Evolutionary conservation across 2,797 vertebrate species (phyloP).

Genomic region (Lutjanus argentimaculatus): DNA sequence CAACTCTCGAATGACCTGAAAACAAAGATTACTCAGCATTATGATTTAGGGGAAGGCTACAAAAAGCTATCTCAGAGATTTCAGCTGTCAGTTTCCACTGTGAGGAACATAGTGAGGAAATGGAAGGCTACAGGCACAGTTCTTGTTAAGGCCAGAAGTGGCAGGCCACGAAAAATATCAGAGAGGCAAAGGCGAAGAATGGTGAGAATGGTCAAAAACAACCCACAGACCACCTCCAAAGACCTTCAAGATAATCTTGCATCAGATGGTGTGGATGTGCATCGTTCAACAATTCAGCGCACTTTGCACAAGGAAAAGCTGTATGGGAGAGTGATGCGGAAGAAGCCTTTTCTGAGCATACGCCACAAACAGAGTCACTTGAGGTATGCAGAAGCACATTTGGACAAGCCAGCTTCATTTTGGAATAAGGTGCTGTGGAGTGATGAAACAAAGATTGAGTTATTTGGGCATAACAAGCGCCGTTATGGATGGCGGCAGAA

Average conservation of each 20-base stretch:
- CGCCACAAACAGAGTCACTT: not conserved
- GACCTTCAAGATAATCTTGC: not conserved
- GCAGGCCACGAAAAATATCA: not conserved
- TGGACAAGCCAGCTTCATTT: constrained; percentile 4
- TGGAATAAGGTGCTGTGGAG: constrained; percentile 1
- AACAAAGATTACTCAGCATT: not conserved
- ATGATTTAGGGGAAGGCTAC: not conserved
- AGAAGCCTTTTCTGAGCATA: not conserved
- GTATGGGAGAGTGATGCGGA: not conserved
- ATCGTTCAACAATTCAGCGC: not conserved
- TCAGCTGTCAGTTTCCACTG: constrained; percentile 9
- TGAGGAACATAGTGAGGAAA: constrained; percentile 11
- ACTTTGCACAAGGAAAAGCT: not conserved
- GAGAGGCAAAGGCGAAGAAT: not conserved
- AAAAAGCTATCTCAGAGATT: constrained; percentile 1
- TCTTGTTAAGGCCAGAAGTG: constrained; percentile 3
- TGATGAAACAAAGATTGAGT: constrained; percentile 6
- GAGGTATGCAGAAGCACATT: not conserved
- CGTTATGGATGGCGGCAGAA: not conserved
- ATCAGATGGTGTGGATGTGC: not conserved
- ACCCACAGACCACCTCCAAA: not conserved
- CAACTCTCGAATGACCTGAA: not conserved
- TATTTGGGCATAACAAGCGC: not conserved
- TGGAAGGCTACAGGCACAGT: constrained; percentile 1
- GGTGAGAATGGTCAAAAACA: not conserved